Percentiles rank a stretch among this genome's conserved stretches.
Evolutionary conservation across 2,113 vertebrate genomes (phyloP).

Genomic region (Heterotis niloticus): DNA sequence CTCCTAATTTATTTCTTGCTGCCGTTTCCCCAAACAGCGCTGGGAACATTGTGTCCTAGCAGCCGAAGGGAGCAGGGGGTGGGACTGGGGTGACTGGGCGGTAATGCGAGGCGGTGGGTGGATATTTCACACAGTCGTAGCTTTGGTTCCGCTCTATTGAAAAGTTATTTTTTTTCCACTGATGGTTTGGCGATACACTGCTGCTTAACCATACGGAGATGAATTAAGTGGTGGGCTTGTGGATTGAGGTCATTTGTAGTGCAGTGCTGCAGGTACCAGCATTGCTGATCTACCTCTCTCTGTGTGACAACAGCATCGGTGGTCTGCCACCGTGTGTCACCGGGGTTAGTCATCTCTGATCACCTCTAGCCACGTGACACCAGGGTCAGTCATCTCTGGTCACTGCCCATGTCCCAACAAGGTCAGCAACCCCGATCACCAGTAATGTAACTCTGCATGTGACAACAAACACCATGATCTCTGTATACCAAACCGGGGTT

Average conservation of each 20-base stretch:
- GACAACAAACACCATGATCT: too few relatives aligned
- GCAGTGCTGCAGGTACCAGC: background rate
- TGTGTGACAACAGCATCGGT: background rate
- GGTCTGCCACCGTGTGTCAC: background rate
- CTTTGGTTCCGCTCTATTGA: background rate
- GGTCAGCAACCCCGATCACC: too few relatives aligned
- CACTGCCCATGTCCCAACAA: too few relatives aligned
- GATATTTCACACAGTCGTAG: background rate
- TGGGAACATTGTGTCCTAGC: constrained; percentile 49
- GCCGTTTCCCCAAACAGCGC: constrained; percentile 52
- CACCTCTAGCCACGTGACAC: background rate
- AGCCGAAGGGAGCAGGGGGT: constrained; percentile 16
- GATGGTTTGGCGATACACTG: background rate
- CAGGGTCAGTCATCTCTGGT: too few relatives aligned
- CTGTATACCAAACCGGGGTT: too few relatives aligned
- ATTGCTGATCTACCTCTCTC: background rate
- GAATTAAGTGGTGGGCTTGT: background rate
- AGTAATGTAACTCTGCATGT: too few relatives aligned
- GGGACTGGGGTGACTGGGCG: constrained; percentile 10
- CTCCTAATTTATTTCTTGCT: constrained; percentile 56
- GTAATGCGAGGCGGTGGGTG: constrained; percentile 13
- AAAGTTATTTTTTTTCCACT: background rate
- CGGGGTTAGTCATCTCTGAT: background rate
- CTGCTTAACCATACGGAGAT: background rate
- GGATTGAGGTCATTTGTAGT: background rate